A percentile compares a stretch with the other conserved stretches of the same genome.
Conservation (phyloP, 2,888 invertebrate genomes). For the Heliconius charithonia region DNA sequence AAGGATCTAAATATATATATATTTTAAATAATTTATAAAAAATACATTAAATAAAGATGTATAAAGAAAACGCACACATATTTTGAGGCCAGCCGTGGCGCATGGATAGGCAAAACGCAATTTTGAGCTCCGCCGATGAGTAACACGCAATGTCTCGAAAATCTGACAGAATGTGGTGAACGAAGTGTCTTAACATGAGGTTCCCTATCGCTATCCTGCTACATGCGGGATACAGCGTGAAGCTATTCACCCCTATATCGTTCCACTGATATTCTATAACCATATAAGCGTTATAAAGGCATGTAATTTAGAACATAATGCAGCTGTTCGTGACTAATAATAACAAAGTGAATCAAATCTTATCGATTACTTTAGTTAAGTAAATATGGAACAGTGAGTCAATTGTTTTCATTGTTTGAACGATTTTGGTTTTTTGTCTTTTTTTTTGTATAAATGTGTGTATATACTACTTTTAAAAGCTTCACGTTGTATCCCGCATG, state of each 20-base stretch:
- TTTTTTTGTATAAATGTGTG: background rate
- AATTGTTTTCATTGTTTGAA: constrained; percentile 17
- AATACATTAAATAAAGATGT: too few species aligned
- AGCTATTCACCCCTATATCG: background rate
- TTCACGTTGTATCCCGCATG: too few species aligned
- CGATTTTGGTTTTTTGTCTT: background rate
- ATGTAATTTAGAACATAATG: constrained; percentile 27
- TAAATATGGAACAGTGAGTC: constrained; percentile 24
- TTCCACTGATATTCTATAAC: background rate
- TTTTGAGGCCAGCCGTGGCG: too few species aligned
- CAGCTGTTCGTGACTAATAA: constrained; percentile 41
- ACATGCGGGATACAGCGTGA: background rate
- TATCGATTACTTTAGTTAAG: constrained; percentile 41
- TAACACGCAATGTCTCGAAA: too few species aligned
- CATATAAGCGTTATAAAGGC: background rate
- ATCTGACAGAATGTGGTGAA: too few species aligned
- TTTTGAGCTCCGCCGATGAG: too few species aligned
- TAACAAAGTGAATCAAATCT: constrained; percentile 45
- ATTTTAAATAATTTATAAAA: too few species aligned
- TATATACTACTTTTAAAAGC: too few species aligned
- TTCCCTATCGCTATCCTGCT: background rate
- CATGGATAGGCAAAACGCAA: too few species aligned
- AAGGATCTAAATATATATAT: too few species aligned
- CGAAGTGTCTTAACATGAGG: too few species aligned
- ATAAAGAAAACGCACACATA: too few species aligned